A percentile compares a stretch with the other conserved stretches of the same genome.
phyloP scores from a whole-genome alignment of 2,113 vertebrate genomes.

The Trogon surrucura region DNA sequence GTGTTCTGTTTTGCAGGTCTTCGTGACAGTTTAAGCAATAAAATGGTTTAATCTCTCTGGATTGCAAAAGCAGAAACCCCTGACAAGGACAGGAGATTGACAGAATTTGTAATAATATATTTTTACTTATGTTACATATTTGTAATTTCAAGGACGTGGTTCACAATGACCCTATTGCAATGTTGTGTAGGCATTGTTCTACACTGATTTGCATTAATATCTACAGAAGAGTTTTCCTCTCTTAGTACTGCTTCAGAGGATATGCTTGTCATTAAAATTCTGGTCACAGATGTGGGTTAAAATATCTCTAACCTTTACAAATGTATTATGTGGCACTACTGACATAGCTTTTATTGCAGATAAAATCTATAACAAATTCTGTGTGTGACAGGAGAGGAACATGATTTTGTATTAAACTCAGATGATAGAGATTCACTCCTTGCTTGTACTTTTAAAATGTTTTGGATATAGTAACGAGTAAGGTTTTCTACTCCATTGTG shows the following conservation, averaged over 20 bases:
- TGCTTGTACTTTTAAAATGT: conserved; percentile 67
- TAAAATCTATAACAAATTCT: conserved; percentile 80
- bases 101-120: conserved; percentile 71
- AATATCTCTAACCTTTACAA: conserved; percentile 79
- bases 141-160: conserved; percentile 77
- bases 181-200: conserved; percentile 49
- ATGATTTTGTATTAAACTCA: conserved; percentile 75
- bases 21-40: conserved; percentile 70
- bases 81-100: conserved; percentile 70
- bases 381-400: conserved; percentile 71
- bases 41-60: conserved; percentile 71
- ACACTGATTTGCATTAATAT: conserved; percentile 70
- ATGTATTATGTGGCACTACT: conserved; percentile 75
- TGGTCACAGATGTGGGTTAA: conserved; percentile 76
- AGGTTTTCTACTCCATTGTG: conserved; percentile 9
- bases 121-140: conserved; percentile 75
- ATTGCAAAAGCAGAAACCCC: conserved; percentile 56
- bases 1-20: conserved; percentile 61
- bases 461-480: conserved; percentile 60
- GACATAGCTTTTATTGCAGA: conserved; percentile 78
- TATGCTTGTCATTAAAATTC: conserved; percentile 73
- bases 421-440: conserved; percentile 66
- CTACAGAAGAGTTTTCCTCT: conserved; percentile 54
- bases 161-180: conserved; percentile 64
- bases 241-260: conserved; percentile 53